Evolutionary conservation across 2,888 invertebrate genomes (phyloP).

Genomic region (Drosophila anomelani): DNA sequence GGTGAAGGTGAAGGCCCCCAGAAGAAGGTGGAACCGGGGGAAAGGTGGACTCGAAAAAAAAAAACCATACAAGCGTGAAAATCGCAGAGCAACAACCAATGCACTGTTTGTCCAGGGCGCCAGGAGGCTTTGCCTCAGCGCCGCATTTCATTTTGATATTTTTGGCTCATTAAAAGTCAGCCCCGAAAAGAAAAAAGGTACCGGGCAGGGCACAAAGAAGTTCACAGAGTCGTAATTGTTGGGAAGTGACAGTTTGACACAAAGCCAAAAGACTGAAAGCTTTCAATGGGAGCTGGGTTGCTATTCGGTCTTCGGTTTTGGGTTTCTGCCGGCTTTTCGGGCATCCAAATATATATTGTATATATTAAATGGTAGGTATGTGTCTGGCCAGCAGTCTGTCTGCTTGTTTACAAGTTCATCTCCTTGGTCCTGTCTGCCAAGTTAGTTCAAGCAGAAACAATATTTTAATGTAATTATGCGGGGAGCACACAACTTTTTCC

Average conservation of each 20-base stretch:
- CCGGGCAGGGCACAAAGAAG: constrained; percentile 29
- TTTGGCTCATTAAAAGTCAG: constrained; percentile 39
- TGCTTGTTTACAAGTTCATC: constrained; percentile 31
- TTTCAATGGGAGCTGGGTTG: constrained; percentile 16
- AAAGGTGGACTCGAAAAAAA: constrained; percentile 4
- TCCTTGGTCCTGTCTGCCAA: constrained; percentile 15
- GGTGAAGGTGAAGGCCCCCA: constrained; percentile 53
- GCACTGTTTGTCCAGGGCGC: constrained; percentile 32
- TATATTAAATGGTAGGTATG: neutral
- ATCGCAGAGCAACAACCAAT: constrained; percentile 54
- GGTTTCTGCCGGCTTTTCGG: neutral
- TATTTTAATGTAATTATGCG: constrained; percentile 35
- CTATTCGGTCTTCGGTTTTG: constrained; percentile 2
- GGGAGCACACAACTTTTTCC: neutral
- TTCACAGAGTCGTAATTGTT: constrained; percentile 37
- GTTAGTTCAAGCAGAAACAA: constrained; percentile 39
- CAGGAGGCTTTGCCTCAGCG: constrained; percentile 1
- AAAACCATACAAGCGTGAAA: constrained; percentile 66
- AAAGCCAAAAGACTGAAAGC: constrained; percentile 40
- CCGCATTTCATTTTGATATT: constrained; percentile 37
- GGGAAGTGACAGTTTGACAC: constrained; percentile 39
- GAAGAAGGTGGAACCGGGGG: constrained; percentile 1
- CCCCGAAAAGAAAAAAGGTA: constrained; percentile 25
- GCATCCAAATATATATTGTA: neutral
- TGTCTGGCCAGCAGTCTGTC: neutral